Conservation (phyloP, 2,797 vertebrate genomes). For the Knipowitschia caucasica region DNA sequence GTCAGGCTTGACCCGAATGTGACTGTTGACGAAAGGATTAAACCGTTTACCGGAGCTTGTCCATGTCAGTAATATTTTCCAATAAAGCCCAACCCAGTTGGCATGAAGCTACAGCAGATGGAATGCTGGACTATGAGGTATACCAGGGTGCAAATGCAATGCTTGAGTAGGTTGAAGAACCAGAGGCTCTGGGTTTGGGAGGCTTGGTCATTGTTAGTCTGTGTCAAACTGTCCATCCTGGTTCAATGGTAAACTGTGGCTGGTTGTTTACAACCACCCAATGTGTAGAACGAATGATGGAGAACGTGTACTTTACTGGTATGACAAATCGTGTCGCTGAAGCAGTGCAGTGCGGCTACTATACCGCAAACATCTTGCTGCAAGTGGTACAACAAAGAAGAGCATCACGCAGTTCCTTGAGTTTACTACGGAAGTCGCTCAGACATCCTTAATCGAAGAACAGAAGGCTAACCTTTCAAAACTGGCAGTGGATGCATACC, state of each 20-base stretch:
- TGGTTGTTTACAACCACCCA: neutral
- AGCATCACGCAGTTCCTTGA: neutral
- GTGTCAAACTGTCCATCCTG: neutral
- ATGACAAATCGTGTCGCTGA: neutral
- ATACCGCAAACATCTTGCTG: neutral
- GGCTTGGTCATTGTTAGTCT: neutral
- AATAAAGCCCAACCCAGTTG: conserved; percentile 9
- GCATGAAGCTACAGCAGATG: neutral
- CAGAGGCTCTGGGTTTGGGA: neutral
- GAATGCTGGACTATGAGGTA: neutral
- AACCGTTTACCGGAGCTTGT: conserved; percentile 3
- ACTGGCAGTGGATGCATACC: neutral
- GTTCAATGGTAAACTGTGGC: neutral
- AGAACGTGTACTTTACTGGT: neutral
- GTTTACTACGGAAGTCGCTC: neutral
- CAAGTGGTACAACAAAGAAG: neutral
- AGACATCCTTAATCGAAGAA: neutral
- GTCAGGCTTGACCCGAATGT: conserved; percentile 6
- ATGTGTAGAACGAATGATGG: neutral
- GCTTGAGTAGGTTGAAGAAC: neutral
- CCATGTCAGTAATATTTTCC: conserved; percentile 2
- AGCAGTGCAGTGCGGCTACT: neutral
- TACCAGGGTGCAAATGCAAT: neutral
- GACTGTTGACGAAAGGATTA: neutral
- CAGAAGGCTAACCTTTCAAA: too few relatives aligned